A percentile compares a stretch with the other conserved stretches of the same genome.
Conservation (phyloP, 2,113 vertebrate species). For the Seriola quinqueradiata region DNA sequence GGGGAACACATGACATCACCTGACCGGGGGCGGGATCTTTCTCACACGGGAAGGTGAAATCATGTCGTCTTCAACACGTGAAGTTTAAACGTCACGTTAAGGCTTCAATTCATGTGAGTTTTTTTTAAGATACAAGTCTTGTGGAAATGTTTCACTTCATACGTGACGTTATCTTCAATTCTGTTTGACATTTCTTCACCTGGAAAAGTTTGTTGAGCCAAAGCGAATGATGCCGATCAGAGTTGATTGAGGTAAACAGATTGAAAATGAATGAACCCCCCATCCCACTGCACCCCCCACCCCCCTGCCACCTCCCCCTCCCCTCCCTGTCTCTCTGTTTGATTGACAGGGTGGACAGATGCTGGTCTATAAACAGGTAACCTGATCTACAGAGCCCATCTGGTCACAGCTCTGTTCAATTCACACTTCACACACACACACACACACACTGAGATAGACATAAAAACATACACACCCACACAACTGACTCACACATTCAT, state of each 20-base stretch:
- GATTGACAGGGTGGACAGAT: constrained; percentile 99
- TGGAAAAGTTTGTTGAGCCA: too few species aligned
- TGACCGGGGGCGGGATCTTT: too few species aligned
- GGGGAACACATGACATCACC: too few species aligned
- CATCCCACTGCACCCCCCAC: background rate
- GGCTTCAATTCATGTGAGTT: too few species aligned
- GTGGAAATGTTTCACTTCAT: too few species aligned
- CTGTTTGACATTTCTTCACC: too few species aligned
- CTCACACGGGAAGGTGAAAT: too few species aligned
- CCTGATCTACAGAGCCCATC: constrained; percentile 99
- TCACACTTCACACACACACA: constrained; percentile 95
- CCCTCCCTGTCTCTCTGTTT: constrained; percentile 85
- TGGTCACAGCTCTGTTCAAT: constrained; percentile 97
- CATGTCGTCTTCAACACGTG: too few species aligned
- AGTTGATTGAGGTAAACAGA: background rate
- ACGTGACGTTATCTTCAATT: too few species aligned
- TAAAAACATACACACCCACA: constrained; percentile 75
- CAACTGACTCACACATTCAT: background rate
- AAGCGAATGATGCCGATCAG: too few species aligned
- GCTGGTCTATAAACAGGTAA: constrained; percentile 98
- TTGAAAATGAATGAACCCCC: background rate
- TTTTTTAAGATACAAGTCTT: too few species aligned
- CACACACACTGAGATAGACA: constrained; percentile 87
- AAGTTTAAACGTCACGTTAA: too few species aligned
- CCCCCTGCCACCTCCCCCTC: background rate